phyloP scores from a whole-genome alignment of 1,140 invertebrate genomes.

The Penaeus vannamei region DNA sequence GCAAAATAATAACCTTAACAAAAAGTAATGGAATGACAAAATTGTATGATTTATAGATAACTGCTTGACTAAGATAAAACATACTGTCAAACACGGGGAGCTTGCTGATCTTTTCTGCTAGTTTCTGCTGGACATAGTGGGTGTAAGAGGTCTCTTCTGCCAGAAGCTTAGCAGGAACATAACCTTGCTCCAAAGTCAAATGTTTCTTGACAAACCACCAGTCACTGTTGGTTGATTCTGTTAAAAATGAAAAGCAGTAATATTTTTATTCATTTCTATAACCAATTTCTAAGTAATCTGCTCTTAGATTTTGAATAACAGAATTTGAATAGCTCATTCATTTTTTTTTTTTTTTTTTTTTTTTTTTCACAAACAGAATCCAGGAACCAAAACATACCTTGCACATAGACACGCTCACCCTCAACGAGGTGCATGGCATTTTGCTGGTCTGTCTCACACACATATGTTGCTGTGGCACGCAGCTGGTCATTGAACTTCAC shows the following conservation, averaged over 20 bases:
- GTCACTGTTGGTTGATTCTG: conserved; percentile 68
- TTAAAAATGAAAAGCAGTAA: background rate
- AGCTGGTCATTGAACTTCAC: conserved; percentile 83
- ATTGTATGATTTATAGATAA: background rate
- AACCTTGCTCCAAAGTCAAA: conserved; percentile 90
- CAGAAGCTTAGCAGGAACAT: conserved; percentile 91
- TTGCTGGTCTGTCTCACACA: conserved; percentile 82
- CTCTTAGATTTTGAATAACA: background rate
- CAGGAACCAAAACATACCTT: conserved; percentile 76
- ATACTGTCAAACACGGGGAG: conserved; percentile 92
- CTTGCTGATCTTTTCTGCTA: conserved; percentile 92
- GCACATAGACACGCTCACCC: conserved; percentile 88
- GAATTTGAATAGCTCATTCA: background rate
- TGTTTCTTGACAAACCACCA: conserved; percentile 91
- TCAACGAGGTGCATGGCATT: conserved; percentile 91
- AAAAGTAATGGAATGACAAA: background rate
- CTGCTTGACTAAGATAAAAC: conserved; percentile 69
- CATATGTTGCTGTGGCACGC: conserved; percentile 87
- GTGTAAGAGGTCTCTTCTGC: conserved; percentile 87
- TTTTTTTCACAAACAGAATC: background rate
- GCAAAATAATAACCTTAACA: background rate
- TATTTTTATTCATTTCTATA: background rate
- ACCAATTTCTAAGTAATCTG: too few species aligned
- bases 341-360: background rate
- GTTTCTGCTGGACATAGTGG: conserved; percentile 86